Conservation (phyloP, 2,113 vertebrate species). For the Rhinichthys klamathensis region DNA sequence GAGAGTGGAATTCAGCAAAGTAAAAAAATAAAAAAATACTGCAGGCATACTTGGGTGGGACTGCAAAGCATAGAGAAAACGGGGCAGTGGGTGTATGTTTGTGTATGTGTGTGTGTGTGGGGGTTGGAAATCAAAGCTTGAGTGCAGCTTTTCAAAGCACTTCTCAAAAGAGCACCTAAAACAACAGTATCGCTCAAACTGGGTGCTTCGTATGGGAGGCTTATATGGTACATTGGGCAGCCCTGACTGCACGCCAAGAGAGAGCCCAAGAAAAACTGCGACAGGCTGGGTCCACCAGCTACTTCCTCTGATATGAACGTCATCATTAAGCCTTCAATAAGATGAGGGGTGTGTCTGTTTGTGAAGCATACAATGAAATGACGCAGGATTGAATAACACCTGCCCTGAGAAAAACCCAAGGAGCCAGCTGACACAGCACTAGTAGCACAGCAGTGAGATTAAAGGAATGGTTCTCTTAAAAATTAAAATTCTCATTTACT, state of each 20-base stretch:
- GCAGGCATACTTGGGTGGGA: constrained; percentile 62
- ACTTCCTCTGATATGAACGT: constrained; percentile 20
- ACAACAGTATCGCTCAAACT: constrained; percentile 60
- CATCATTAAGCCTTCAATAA: constrained; percentile 19
- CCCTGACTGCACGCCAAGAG: constrained; percentile 58
- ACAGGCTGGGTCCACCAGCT: constrained; percentile 18
- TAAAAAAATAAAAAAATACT: constrained; percentile 38
- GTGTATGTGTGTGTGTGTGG: not conserved
- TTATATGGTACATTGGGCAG: constrained; percentile 43
- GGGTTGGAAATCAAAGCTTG: constrained; percentile 59
- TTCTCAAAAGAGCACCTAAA: constrained; percentile 63
- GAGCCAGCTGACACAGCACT: constrained; percentile 40
- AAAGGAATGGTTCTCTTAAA: too few relatives aligned
- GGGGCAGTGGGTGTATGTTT: constrained; percentile 17
- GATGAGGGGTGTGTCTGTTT: constrained; percentile 1
- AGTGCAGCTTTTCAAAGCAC: constrained; percentile 60
- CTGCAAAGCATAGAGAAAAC: constrained; percentile 42
- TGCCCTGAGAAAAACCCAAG: constrained; percentile 57
- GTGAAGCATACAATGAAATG: constrained; percentile 7
- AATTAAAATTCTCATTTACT: too few relatives aligned
- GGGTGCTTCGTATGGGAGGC: constrained; percentile 47
- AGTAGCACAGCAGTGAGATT: not conserved
- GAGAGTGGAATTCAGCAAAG: constrained; percentile 55
- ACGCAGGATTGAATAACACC: not conserved
- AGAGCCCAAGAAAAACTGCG: constrained; percentile 52